Evolutionary conservation across 2,888 invertebrate genomes (phyloP).

Genomic region (Cosmorhoe ocellata): DNA sequence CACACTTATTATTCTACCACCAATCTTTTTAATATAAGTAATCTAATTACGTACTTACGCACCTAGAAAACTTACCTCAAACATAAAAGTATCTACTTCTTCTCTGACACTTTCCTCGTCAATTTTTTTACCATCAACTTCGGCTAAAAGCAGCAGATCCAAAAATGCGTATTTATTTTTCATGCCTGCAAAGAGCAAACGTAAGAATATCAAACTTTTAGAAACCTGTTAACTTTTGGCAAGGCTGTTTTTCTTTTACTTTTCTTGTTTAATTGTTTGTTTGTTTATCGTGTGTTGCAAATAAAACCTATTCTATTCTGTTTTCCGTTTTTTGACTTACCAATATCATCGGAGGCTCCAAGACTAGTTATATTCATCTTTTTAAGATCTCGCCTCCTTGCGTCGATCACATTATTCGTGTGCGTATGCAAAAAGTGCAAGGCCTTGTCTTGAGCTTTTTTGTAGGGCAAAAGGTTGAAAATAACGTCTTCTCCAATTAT

Average conservation of each 20-base stretch:
- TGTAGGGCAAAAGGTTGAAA: conserved; percentile 80
- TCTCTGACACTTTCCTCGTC: conserved; percentile 84
- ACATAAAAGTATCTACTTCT: conserved; percentile 89
- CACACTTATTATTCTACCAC: too few species aligned
- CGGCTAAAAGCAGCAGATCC: conserved; percentile 84
- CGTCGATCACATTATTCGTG: conserved; percentile 68
- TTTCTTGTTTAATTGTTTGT: too few species aligned
- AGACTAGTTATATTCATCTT: conserved; percentile 48
- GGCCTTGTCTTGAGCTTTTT: conserved; percentile 78
- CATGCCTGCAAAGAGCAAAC: conserved; percentile 57
- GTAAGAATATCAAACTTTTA: too few species aligned
- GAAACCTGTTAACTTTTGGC: too few species aligned
- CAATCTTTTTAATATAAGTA: too few species aligned
- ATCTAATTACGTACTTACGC: too few species aligned
- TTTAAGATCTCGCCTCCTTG: conserved; percentile 58
- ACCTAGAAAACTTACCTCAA: too few species aligned
- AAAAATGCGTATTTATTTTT: conserved; percentile 86
- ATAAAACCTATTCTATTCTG: background rate
- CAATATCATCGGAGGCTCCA: conserved; percentile 46
- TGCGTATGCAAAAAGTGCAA: conserved; percentile 69
- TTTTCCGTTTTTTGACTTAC: conserved; percentile 38
- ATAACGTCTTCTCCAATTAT: conserved; percentile 53
- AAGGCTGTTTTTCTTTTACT: too few species aligned
- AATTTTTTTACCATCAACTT: conserved; percentile 81
- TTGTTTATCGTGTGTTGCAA: too few species aligned